Evolutionary conservation across 2,113 vertebrate genomes (phyloP).

Genomic region (human (Homo sapiens)): GRCh38 chr13:59846001-59846500

Average conservation of each 20-base stretch:
- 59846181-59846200: not conserved
- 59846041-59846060: not conserved
- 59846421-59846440: not conserved
- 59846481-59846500: not conserved
- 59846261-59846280: not conserved
- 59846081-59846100: not conserved
- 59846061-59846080: not conserved
- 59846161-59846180: not conserved
- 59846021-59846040: conserved; percentile 8
- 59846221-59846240: conserved; percentile 32
- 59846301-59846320: conserved; percentile 27
- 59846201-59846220: not conserved
- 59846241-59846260: not conserved
- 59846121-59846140: conserved; percentile 46
- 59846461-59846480: not conserved
- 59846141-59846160: not conserved
- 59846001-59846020: conserved; percentile 31
- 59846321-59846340: not conserved
- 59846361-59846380: conserved; percentile 35
- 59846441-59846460: not conserved
- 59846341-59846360: not conserved
- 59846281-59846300: conserved; percentile 24
- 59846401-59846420: conserved; percentile 40
- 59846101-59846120: conserved; percentile 41
- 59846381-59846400: not conserved